Conservation (phyloP, 2,797 vertebrate species). For the Characodon lateralis region DNA sequence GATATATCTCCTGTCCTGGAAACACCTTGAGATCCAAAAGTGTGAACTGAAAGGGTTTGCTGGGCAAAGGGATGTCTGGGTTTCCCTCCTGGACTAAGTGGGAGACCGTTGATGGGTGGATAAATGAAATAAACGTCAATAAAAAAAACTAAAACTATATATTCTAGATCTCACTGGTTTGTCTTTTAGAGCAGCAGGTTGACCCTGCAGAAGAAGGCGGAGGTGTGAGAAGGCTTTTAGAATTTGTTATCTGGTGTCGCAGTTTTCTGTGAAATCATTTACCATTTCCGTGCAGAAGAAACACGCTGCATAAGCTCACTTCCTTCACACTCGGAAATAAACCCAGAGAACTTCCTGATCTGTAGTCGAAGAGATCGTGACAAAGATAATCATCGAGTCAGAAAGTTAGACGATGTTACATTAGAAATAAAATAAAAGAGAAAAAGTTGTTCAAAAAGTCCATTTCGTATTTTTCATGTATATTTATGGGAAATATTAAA, state of each 20-base stretch:
- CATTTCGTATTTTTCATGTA: too few relatives aligned
- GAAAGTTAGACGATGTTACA: neutral
- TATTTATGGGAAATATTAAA: too few relatives aligned
- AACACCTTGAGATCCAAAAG: too few relatives aligned
- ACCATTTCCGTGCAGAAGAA: constrained; percentile 8
- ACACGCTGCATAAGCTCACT: constrained; percentile 29
- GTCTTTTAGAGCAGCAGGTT: neutral
- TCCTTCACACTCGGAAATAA: constrained; percentile 31
- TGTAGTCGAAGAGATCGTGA: accelerated
- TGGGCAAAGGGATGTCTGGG: too few relatives aligned
- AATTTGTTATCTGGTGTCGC: neutral
- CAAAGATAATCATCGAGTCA: neutral
- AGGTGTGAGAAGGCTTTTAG: neutral
- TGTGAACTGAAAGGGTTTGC: too few relatives aligned
- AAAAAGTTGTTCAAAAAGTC: neutral
- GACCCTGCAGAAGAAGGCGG: neutral
- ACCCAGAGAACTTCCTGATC: constrained; percentile 13
- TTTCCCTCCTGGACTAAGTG: too few relatives aligned
- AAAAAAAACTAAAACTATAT: too few relatives aligned
- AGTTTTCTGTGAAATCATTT: neutral
- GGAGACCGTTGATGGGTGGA: too few relatives aligned
- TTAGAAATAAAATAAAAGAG: neutral
- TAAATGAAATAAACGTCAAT: too few relatives aligned
- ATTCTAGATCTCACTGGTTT: neutral
- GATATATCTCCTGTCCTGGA: too few relatives aligned